Base-by-base conservation (phyloP, 1,140 invertebrate genomes). In the Rhagoletis pomonella region DNA sequence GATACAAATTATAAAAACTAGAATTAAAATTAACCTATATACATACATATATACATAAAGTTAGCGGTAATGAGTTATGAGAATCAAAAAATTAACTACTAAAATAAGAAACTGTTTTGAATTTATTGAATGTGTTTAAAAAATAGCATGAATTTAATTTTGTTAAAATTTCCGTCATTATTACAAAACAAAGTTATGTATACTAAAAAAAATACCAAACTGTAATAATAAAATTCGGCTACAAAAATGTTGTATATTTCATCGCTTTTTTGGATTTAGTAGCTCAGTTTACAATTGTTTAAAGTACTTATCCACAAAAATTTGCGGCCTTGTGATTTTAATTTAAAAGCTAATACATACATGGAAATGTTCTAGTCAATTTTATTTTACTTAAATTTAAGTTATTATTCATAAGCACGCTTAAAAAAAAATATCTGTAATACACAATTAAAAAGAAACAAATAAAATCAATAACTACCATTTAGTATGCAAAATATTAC, bases 241-340 rank as follows among this genome's bases (percentile, higher is more conserved):
- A 29, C 29, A 29, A 29, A 29, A 29, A 29, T 29, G 29, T 29
- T 29, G 29, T 29, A 29, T 29, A 29, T 29, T 29, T 29, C 29
- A 29, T 29, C 29, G 29, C 29, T 29, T 29, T 29, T 29, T 29
- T 29, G 29, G 29, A 29, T 29, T 29, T 29, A 29, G 29, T 29
- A 29, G 29, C 29, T 29, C 29, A 29, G 29, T 29, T 29, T 29
- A 29, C 29, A 29, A 29, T 29, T 29, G 29, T 29, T 29, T 29
- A 29, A 29, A 29, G 4, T 67, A 58, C 55, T 58, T 29, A 2
- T 4, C 10, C 17, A 77, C 3, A 55, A 81, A 55, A 9, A 81
- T 81, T 81, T 19, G 73, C 73, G 73, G 73, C 73, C 73, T 81
- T 81, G 67, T 55, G 47, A 81, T 81, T 81, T 81, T 2, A 81